Evolutionary conservation across 2,113 vertebrate genomes (phyloP).

Genomic region (Semnornis frantzii): DNA sequence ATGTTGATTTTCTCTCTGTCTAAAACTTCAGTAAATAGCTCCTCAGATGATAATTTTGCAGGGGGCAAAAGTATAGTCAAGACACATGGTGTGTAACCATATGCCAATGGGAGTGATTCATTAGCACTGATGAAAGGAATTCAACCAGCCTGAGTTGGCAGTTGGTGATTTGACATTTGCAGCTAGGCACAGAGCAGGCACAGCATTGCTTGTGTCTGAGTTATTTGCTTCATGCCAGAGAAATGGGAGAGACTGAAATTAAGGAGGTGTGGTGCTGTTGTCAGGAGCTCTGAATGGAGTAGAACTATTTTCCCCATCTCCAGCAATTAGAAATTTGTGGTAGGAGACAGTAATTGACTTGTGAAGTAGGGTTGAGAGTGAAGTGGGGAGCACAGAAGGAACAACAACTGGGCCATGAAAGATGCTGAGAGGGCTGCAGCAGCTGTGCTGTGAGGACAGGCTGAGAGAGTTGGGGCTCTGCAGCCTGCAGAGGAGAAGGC

Average conservation of each 20-base stretch:
- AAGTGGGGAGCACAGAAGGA: neutral
- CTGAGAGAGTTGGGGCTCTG: too few relatives aligned
- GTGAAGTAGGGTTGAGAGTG: neutral
- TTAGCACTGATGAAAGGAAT: slow-evolving; percentile 30
- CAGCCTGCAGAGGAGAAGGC: too few relatives aligned
- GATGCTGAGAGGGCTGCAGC: too few relatives aligned
- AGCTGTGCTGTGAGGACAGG: too few relatives aligned
- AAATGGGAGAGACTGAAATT: neutral
- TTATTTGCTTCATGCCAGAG: neutral
- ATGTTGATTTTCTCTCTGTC: slow-evolving; percentile 15
- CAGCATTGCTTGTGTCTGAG: neutral
- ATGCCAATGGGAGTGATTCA: slow-evolving; percentile 57
- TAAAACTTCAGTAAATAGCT: slow-evolving; percentile 60
- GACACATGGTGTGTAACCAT: slow-evolving; percentile 41
- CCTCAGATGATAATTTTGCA: slow-evolving; percentile 25
- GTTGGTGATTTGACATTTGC: neutral
- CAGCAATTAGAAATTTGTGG: neutral
- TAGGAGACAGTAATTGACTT: neutral
- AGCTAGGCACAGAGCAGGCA: neutral
- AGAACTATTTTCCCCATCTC: neutral
- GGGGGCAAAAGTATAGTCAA: slow-evolving; percentile 54
- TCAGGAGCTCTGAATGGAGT: neutral
- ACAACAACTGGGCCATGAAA: neutral
- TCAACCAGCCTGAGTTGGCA: slow-evolving; percentile 22
- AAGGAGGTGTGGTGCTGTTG: neutral